Evolutionary conservation across 2,797 vertebrate genomes (phyloP), one percentile per base, ranked within the genome.

Genomic region (Pteronotus mesoamericanus): DNA sequence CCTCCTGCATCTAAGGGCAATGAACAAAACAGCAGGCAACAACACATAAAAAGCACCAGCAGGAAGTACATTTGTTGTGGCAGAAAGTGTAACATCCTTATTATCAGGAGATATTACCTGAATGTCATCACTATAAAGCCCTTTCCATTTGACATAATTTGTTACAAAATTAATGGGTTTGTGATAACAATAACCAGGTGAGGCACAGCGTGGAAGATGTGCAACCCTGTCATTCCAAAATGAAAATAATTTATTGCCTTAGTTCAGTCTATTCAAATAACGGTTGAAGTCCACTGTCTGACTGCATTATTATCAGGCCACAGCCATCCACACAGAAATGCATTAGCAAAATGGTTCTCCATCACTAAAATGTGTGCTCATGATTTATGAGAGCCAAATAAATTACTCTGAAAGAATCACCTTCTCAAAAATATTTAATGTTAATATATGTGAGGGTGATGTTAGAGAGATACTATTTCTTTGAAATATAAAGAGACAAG

Each of bases 61-160:
- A 94, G 95, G 95, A 96, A 97, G 87, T 88, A 91, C 87, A 96
- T 97, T 97, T 96, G 92, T 86, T 95, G 94, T 95, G 95, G 93
- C 87, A 95, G 95, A 79, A 86, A 97, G 94, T 94, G 96, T 97
- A 97, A 96, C 94, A 94, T 96, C 53, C 94, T 97, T 96, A 96
- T 97, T 94, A 97, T 94, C 91, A 92, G 94, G 71, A 97, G 89
- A 94, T 93, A 95, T 82, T 93, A 96, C 91, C 83, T 93, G 69
- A 80, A 84, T 95, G 91, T 94, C 93, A 96, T 95, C 91, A 39
- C 74, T 88, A 32, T 80, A 94, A 92, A 96, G 86, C 86, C 55
- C 91, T 97, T 94, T 95, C 84, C 82, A 94, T 94, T 92, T 95
- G 94, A 89, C 80, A 92, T 95, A 92, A 97, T 96, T 95, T 95